These are phyloP conservation scores for Anguilla pacifica DNA, from an alignment of 2,797 vertebrate species.

Conservation along the genomic window DNA sequence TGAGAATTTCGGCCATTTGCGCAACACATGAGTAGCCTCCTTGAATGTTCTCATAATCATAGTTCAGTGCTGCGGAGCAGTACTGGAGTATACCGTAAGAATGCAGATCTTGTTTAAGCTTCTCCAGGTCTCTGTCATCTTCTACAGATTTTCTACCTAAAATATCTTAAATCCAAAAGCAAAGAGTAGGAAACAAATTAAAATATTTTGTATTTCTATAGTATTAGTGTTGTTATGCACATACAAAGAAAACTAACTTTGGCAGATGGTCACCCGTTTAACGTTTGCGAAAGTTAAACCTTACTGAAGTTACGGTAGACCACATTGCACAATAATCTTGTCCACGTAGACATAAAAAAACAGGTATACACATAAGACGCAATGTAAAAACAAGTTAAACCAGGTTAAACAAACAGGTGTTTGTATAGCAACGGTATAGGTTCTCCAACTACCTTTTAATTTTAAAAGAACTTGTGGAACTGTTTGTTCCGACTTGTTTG, in stretches of 20 bases:
- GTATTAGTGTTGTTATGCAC: not conserved
- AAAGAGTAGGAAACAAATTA: not conserved
- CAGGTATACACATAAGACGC: not conserved
- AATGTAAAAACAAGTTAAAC: not conserved
- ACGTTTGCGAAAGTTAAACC: not conserved
- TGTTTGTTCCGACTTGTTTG: slow-evolving; percentile 11
- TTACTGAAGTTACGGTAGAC: not conserved
- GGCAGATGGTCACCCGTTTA: not conserved
- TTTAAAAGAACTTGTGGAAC: slow-evolving; percentile 9
- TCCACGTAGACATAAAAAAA: not conserved
- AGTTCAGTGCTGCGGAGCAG: slow-evolving; percentile 49
- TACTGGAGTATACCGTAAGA: slow-evolving; percentile 43
- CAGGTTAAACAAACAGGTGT: not conserved
- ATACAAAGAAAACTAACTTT: not conserved
- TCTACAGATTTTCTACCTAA: slow-evolving; percentile 31
- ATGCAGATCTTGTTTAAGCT: slow-evolving; percentile 50
- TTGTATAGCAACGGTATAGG: not conserved
- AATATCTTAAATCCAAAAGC: slow-evolving; percentile 12
- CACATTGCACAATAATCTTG: not conserved
- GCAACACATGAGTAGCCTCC: slow-evolving; percentile 45
- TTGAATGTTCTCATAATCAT: slow-evolving; percentile 44
- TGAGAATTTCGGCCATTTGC: slow-evolving; percentile 56
- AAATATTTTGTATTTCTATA: not conserved
- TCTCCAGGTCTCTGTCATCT: slow-evolving; percentile 43
- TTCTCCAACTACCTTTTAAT: slow-evolving; percentile 20